phyloP scores from a whole-genome alignment of 2,113 vertebrate genomes.

The Tonatia bakeri region DNA sequence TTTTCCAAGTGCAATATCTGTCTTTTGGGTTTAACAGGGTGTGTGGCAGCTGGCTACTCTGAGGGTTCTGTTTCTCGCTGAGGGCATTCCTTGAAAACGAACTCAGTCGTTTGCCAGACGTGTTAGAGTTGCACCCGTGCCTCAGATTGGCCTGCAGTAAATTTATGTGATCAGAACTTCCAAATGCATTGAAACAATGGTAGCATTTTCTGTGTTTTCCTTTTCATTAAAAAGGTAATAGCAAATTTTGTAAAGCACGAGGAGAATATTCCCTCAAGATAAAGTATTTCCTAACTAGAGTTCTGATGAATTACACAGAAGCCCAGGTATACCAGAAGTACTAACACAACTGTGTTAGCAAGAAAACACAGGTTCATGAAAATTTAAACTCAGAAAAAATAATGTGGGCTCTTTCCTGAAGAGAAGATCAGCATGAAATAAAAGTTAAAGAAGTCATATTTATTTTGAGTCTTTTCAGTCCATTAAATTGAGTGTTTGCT shows the following conservation, averaged over 20 bases:
- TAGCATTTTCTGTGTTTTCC: background rate
- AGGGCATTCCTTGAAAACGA: constrained; percentile 53
- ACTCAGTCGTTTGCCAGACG: constrained; percentile 36
- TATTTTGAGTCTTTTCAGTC: background rate
- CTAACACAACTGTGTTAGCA: background rate
- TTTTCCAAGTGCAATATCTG: background rate
- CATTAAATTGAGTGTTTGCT: background rate
- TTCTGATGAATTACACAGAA: background rate
- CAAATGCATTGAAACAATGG: background rate
- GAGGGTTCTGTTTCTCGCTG: constrained; percentile 66
- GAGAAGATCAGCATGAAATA: background rate
- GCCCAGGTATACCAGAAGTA: background rate
- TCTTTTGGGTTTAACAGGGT: background rate
- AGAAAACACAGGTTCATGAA: background rate
- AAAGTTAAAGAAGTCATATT: background rate
- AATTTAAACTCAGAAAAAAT: background rate
- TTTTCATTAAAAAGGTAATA: background rate
- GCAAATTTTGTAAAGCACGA: background rate
- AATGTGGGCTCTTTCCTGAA: background rate
- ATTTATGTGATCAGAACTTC: background rate
- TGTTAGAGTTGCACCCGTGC: background rate
- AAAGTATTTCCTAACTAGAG: background rate
- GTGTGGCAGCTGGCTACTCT: background rate
- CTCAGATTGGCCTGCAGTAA: background rate
- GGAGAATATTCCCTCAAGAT: background rate